A percentile compares a stretch with the other conserved stretches of the same genome.
phyloP scores from a whole-genome alignment of 2,888 invertebrate genomes.

The Lasioglossum figueresi region DNA sequence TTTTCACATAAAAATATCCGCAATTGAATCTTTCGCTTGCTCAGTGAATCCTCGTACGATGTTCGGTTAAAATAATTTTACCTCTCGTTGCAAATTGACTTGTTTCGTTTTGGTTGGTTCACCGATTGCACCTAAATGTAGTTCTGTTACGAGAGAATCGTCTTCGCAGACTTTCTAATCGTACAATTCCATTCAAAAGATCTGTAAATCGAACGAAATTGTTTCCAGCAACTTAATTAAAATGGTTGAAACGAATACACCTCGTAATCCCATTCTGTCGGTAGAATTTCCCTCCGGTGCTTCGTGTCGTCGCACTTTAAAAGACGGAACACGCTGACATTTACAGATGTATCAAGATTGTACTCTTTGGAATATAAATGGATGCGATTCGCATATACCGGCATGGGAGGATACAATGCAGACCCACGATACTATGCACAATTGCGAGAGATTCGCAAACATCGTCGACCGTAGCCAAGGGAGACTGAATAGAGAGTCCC shows the following conservation, averaged over 20 bases:
- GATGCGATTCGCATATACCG: conserved; percentile 31
- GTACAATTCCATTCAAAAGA: not conserved
- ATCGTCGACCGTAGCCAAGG: conserved; percentile 28
- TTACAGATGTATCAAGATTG: conserved; percentile 48
- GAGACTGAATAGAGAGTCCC: conserved; percentile 45
- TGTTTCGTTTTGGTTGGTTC: not conserved
- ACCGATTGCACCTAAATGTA: not conserved
- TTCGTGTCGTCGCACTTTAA: conserved; percentile 29
- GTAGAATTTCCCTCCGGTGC: conserved; percentile 23
- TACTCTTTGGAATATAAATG: conserved; percentile 50
- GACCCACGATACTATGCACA: conserved; percentile 58
- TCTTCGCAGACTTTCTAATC: not conserved
- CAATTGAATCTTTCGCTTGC: no score
- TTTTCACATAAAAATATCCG: not conserved
- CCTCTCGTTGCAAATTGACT: not conserved
- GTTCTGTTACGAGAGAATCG: not conserved
- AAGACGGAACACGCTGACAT: conserved; percentile 36
- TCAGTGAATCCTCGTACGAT: no score
- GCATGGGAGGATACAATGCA: conserved; percentile 54
- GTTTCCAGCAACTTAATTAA: conserved; percentile 9
- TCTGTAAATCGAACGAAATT: not conserved
- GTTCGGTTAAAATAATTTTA: not conserved
- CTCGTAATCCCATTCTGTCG: conserved; percentile 11
- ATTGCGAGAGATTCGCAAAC: conserved; percentile 65
- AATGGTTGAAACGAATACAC: not conserved